Evolutionary conservation across 2,888 invertebrate species (phyloP).

Genomic region (Eupelmus urozonus): DNA sequence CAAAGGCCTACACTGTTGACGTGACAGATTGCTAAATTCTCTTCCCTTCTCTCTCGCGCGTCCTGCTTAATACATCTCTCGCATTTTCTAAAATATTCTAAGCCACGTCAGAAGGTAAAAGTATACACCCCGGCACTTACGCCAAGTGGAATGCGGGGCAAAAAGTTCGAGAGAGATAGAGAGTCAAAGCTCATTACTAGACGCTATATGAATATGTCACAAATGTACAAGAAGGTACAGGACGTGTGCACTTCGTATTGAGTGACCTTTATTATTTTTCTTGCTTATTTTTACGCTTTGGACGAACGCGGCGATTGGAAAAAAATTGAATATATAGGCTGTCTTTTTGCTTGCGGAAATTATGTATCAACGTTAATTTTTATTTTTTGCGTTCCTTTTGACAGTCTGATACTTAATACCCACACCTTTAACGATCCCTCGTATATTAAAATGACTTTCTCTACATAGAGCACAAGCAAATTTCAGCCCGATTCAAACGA

Average conservation of each 20-base stretch:
- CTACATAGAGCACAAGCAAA: too few relatives aligned
- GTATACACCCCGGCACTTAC: not conserved
- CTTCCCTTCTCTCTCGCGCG: not conserved
- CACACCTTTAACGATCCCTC: too few relatives aligned
- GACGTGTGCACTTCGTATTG: not conserved
- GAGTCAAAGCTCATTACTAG: too few relatives aligned
- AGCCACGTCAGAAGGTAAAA: constrained; percentile 20
- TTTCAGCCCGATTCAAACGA: too few relatives aligned
- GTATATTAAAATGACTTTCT: too few relatives aligned
- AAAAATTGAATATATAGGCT: too few relatives aligned
- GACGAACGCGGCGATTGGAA: too few relatives aligned
- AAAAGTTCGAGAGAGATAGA: not conserved
- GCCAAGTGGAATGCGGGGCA: constrained; percentile 10
- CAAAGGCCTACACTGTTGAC: too few relatives aligned
- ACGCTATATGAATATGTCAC: constrained; percentile 14
- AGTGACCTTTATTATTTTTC: not conserved
- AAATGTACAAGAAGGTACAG: constrained; percentile 29
- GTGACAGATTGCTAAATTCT: not conserved
- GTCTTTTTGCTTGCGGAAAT: too few relatives aligned
- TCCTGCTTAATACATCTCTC: not conserved
- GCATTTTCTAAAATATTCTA: constrained; percentile 5
- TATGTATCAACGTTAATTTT: too few relatives aligned
- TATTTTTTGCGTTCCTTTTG: too few relatives aligned
- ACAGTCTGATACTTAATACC: too few relatives aligned
- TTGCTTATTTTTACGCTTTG: not conserved